Evolutionary conservation across 2,113 vertebrate genomes (phyloP).

Genomic region (Natator depressus): DNA sequence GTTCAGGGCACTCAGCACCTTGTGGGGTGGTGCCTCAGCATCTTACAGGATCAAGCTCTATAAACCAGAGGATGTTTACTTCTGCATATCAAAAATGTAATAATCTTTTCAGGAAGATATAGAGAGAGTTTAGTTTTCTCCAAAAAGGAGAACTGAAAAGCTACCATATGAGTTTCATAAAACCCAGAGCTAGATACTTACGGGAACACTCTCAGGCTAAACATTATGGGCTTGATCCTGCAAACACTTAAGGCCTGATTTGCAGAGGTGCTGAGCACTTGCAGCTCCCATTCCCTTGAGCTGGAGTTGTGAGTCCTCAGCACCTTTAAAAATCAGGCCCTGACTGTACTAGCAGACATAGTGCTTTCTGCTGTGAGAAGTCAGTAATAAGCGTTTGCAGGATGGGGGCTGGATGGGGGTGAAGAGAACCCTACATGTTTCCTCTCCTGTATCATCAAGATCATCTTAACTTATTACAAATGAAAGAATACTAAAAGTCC

Average conservation of each 20-base stretch:
- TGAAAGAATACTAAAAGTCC: not conserved
- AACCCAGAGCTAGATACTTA: not conserved
- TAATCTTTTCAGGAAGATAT: not conserved
- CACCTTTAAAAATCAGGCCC: not conserved
- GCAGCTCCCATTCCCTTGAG: not conserved
- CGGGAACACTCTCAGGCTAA: not conserved
- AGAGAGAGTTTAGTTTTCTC: not conserved
- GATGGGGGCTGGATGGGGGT: not conserved
- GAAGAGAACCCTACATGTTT: not conserved
- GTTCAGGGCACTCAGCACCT: not conserved
- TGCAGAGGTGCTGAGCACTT: not conserved
- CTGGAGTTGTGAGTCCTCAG: not conserved
- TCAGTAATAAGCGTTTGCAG: not conserved
- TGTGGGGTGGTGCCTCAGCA: not conserved
- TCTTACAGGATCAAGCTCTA: not conserved
- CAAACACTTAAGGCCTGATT: not conserved
- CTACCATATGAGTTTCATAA: not conserved
- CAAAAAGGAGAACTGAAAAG: not conserved
- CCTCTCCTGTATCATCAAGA: not conserved
- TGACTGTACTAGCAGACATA: not conserved
- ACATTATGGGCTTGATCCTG: not conserved
- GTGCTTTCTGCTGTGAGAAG: not conserved
- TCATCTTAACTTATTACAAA: not conserved
- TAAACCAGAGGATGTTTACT: not conserved
- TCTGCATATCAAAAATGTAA: not conserved